These are phyloP conservation scores for Drosophila algonquin DNA, from an alignment of 2,888 invertebrate genomes.

Conservation along the genomic window DNA sequence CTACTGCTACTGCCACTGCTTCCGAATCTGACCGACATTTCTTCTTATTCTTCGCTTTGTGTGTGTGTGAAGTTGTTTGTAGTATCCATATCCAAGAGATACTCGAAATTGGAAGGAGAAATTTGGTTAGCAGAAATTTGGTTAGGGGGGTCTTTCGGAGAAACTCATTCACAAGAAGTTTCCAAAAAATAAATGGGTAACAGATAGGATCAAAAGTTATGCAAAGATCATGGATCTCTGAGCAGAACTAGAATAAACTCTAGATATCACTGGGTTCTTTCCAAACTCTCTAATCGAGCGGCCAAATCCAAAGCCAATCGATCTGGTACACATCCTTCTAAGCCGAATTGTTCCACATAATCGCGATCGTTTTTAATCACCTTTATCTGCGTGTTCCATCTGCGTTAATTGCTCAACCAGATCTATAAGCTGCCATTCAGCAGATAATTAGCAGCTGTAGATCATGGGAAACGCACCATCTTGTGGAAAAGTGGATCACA, in stretches of 20 bases:
- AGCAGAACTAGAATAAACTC: too few relatives aligned
- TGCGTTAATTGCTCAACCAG: slow-evolving; percentile 30
- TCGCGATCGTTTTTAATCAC: not conserved
- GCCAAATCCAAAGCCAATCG: too few relatives aligned
- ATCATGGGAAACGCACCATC: slow-evolving; percentile 3
- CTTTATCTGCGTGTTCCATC: slow-evolving; percentile 24
- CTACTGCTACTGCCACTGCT: slow-evolving; percentile 35
- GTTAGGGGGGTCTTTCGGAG: not conserved
- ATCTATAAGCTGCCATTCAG: slow-evolving; percentile 33
- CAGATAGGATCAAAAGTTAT: too few relatives aligned
- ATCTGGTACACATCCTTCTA: not conserved
- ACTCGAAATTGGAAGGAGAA: not conserved
- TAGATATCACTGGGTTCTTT: too few relatives aligned
- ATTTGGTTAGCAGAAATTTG: not conserved
- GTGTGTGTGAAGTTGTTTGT: slow-evolving; percentile 17
- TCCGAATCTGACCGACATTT: slow-evolving; percentile 21
- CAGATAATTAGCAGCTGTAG: slow-evolving; percentile 35
- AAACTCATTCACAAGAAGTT: not conserved
- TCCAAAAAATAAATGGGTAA: too few relatives aligned
- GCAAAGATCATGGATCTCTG: too few relatives aligned
- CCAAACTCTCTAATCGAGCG: too few relatives aligned
- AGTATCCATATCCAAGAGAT: slow-evolving; percentile 26
- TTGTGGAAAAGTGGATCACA: slow-evolving; percentile 35
- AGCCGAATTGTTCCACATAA: not conserved
- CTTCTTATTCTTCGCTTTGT: too few relatives aligned